Evolutionary conservation across 2,888 invertebrate genomes (phyloP), one percentile per base, ranked within the genome.

Genomic region (Atethmia centrago): DNA sequence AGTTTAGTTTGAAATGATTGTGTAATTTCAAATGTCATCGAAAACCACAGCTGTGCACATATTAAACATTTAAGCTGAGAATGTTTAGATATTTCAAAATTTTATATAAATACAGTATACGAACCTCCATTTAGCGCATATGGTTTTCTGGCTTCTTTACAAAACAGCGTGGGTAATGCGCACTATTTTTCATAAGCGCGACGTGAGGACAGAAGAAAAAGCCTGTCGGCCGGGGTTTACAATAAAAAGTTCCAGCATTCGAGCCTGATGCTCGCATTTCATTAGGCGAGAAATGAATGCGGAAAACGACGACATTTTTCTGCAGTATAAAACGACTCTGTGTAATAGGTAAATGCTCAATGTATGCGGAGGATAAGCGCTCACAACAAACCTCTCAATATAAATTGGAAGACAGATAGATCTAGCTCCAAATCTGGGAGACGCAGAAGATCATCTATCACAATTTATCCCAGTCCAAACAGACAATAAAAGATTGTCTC

Each of bases 401-500:
- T 90, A 93, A 93, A 94, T 93, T 90, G 90, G 89, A 90, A 91
- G 90, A 90, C 88, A 86, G 89, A 93, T 92, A 91, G 90, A 90
- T 88, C 88, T 89, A 87, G 88, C 88, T 92, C 89, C 85, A 91
- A 93, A 93, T 93, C 91, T 91, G 91, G 89, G 91, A 90, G 91
- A 91, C 89, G 87, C 86, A 80, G 87, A 88, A 90, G 88, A 93
- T 93, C 93, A 94, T 95, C 91, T 93, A 94, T 95, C 93, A 95
- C 94, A 94, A 95, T 94, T 95, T 94, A 94, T 94, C 93, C 90
- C 86, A 92, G 93, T 93, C 93, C 92, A 91, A 92, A 90, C 89
- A 91, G 93, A 94, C 92, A 94, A 93, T 93, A 94, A 95, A 94
- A 93, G 90, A 94, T 94, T 92, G 93, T 94, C 91, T 92, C 88